Conservation (phyloP, 2,797 vertebrate genomes). For the Thripadectes ignobilis region DNA sequence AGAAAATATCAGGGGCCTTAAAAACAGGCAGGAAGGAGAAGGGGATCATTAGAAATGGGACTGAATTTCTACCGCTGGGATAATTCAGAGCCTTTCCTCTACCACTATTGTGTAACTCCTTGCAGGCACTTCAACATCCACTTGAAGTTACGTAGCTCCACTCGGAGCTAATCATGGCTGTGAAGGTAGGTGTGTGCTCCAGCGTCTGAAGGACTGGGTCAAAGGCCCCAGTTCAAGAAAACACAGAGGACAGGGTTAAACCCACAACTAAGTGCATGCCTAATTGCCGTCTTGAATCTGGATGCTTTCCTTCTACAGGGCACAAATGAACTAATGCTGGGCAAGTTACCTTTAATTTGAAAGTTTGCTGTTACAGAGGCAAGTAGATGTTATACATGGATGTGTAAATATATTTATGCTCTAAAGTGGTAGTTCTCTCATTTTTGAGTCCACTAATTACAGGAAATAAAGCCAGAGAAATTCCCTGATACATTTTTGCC, state of each 20-base stretch:
- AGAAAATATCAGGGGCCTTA: not conserved
- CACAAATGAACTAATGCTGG: conserved; percentile 26
- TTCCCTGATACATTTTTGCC: conserved; percentile 58
- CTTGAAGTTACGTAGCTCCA: not conserved
- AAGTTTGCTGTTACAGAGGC: conserved; percentile 51
- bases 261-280: conserved; percentile 44
- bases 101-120: not conserved
- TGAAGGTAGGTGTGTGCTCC: conserved; percentile 39
- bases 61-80: not conserved
- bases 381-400: conserved; percentile 43
- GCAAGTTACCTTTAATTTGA: conserved; percentile 67
- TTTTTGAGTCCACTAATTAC: conserved; percentile 64
- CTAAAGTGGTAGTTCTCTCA: conserved; percentile 56
- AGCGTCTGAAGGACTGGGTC: conserved; percentile 43
- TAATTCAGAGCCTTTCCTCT: not conserved
- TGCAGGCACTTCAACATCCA: conserved; percentile 9
- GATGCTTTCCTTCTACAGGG: conserved; percentile 12
- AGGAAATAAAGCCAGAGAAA: conserved; percentile 69
- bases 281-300: conserved; percentile 50
- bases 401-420: conserved; percentile 41
- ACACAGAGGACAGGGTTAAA: conserved; percentile 43
- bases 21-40: not conserved
- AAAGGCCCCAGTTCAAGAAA: conserved; percentile 39
- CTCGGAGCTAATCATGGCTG: not conserved
- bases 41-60: not conserved